phyloP scores from a whole-genome alignment of 2,888 invertebrate species.

The Alentia gelatinosa region DNA sequence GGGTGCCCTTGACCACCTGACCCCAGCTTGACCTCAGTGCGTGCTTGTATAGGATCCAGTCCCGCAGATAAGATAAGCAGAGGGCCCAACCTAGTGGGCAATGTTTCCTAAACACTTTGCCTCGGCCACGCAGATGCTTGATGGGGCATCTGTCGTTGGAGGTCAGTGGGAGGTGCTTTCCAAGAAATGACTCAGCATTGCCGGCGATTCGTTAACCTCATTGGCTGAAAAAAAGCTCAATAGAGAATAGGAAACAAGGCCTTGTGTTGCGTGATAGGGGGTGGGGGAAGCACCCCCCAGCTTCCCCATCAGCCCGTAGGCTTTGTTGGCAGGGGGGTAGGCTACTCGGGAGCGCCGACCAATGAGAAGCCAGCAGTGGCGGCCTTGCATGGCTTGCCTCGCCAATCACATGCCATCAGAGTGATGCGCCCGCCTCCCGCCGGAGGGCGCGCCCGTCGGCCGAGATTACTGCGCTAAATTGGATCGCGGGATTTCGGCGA shows the following conservation, averaged over 20 bases:
- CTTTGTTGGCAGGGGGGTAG: background rate
- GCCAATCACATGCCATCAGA: constrained; percentile 31
- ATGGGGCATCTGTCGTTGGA: background rate
- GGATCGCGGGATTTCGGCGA: constrained; percentile 6
- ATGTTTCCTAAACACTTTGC: background rate
- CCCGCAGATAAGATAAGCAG: background rate
- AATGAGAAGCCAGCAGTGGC: background rate
- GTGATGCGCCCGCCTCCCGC: constrained; percentile 10
- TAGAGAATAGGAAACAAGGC: background rate
- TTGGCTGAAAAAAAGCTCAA: background rate
- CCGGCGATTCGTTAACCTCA: constrained; percentile 12
- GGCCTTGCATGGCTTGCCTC: background rate
- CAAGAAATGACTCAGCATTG: constrained; percentile 36
- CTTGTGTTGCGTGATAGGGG: background rate
- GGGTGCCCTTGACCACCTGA: background rate
- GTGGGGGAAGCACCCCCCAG: background rate
- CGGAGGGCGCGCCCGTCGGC: background rate
- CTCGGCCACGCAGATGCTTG: background rate
- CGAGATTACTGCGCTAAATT: constrained; percentile 17
- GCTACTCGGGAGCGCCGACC: background rate
- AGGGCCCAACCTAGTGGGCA: background rate
- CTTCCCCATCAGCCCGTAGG: background rate
- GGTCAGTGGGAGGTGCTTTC: constrained; percentile 49
- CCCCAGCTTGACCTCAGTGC: background rate
- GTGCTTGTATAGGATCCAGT: background rate